A percentile compares a stretch with the other conserved stretches of the same genome.
Evolutionary conservation across 2,113 vertebrate species (phyloP).

Genomic region (Odocoileus virginianus): DNA sequence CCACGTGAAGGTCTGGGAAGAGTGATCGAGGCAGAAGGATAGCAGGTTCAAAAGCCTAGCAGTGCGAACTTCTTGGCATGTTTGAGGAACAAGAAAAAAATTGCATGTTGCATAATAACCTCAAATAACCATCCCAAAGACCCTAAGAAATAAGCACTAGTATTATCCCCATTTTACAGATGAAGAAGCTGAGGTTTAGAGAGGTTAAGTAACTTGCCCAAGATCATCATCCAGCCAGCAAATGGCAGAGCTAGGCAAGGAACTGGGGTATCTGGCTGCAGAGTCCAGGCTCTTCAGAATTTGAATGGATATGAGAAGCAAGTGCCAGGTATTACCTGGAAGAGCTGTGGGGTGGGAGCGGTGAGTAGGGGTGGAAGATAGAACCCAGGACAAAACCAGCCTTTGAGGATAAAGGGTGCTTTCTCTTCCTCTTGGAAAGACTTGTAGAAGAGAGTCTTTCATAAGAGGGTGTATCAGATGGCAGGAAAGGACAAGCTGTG

Average conservation of each 20-base stretch:
- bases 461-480: not conserved
- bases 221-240: not conserved
- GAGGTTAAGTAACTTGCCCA: not conserved
- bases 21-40: not conserved
- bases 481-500: not conserved
- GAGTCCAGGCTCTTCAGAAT: not conserved
- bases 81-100: not conserved
- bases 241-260: not conserved
- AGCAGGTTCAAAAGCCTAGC: not conserved
- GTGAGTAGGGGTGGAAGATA: not conserved
- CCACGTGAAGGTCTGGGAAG: not conserved
- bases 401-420: not conserved
- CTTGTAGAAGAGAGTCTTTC: not conserved
- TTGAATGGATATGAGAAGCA: not conserved
- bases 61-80: too few species aligned
- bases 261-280: not conserved
- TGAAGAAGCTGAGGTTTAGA: not conserved
- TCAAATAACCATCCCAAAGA: not conserved
- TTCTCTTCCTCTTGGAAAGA: not conserved
- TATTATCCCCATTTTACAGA: not conserved
- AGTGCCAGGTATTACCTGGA: not conserved
- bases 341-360: not conserved
- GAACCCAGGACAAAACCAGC: not conserved
- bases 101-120: fast-evolving
- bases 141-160: not conserved